Conservation (phyloP, 2,797 vertebrate genomes). For the Myoxocephalus aenaeus region DNA sequence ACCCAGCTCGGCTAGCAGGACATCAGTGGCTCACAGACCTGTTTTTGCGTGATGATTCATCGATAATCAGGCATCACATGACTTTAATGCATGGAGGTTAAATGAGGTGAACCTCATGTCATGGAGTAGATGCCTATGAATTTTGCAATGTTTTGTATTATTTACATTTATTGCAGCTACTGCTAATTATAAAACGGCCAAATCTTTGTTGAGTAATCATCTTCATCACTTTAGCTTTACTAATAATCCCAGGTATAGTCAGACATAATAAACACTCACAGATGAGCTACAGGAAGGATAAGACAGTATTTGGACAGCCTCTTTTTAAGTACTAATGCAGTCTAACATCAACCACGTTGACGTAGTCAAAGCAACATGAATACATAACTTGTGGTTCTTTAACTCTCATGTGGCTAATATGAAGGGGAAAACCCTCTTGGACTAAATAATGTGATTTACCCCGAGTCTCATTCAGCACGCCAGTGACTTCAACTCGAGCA, state of each 20-base stretch:
- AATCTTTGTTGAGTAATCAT: not conserved
- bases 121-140: no score
- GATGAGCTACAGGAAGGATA: not conserved
- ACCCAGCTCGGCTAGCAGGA: no score
- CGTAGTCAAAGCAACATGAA: not conserved
- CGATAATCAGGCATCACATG: no score
- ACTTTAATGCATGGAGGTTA: no score
- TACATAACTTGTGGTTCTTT: not conserved
- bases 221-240: not conserved
- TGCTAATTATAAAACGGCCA: no score
- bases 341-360: not conserved
- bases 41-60: no score
- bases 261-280: not conserved
- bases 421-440: not conserved
- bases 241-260: not conserved
- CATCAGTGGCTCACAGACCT: no score
- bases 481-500: constrained; percentile 52
- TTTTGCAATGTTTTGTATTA: no score
- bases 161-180: no score
- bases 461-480: constrained; percentile 31
- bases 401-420: constrained; percentile 1
- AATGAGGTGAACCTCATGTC: no score
- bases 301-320: not conserved
- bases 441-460: constrained; percentile 32
- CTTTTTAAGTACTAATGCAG: not conserved